A percentile compares a stretch with the other conserved stretches of the same genome.
phyloP scores from a whole-genome alignment of 2,888 invertebrate species.

The Troides aeacus region DNA sequence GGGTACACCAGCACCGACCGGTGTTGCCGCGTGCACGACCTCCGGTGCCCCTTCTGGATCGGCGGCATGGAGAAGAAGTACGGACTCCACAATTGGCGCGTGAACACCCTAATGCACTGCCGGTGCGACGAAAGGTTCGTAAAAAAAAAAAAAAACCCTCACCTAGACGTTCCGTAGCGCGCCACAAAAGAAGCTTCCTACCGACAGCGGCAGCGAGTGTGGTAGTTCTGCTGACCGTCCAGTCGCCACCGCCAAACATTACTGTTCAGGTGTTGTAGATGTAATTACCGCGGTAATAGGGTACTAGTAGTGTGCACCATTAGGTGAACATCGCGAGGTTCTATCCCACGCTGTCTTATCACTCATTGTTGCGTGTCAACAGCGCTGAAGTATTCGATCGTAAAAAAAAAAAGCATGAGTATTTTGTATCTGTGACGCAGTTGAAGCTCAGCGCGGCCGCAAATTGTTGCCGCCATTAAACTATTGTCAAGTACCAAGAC shows the following conservation, averaged over 20 bases:
- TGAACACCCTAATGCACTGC: constrained; percentile 95
- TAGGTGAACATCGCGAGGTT: too few species aligned
- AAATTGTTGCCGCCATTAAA: constrained; percentile 20
- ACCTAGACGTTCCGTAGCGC: too few species aligned
- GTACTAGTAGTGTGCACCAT: too few species aligned
- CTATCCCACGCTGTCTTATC: too few species aligned
- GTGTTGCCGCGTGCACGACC: constrained; percentile 94
- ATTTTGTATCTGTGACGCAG: not conserved
- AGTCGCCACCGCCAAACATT: too few species aligned
- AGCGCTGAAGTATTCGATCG: too few species aligned
- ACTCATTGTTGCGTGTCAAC: too few species aligned
- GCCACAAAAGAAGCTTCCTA: too few species aligned
- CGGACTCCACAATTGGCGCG: constrained; percentile 92
- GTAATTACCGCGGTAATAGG: too few species aligned
- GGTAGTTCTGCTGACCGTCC: too few species aligned
- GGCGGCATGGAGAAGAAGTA: constrained; percentile 90
- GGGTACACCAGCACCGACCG: constrained; percentile 90
- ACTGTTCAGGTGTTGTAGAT: too few species aligned
- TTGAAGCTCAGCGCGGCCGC: constrained; percentile 6
- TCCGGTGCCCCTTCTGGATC: constrained; percentile 91
- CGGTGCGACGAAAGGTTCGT: constrained; percentile 93
- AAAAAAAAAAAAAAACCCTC: not conserved
- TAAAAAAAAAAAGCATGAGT: constrained; percentile 3
- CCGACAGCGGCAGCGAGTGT: too few species aligned
- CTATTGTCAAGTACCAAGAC: constrained; percentile 17